These are phyloP conservation scores for Maylandia zebra DNA, from an alignment of 2,113 vertebrate species.

Conservation along the genomic window DNA sequence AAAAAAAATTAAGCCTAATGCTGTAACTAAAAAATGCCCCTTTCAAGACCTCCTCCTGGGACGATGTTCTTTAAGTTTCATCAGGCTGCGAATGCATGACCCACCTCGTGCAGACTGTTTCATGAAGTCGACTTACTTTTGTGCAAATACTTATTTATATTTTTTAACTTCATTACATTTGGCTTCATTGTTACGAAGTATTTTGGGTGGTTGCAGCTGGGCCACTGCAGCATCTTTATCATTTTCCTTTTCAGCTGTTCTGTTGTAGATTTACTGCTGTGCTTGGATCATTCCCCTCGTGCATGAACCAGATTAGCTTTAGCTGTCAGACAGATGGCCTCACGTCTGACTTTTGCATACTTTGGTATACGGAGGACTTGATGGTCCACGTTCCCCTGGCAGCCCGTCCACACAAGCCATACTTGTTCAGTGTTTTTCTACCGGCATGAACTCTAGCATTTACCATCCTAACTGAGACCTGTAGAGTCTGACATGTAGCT, in stretches of 20 bases:
- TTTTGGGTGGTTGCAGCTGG: background rate
- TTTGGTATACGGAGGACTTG: fast-evolving
- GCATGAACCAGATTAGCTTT: background rate
- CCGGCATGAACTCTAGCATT: too few relatives aligned
- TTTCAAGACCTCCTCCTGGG: background rate
- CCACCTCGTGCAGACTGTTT: background rate
- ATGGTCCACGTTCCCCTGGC: background rate
- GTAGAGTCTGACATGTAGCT: background rate
- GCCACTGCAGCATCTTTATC: background rate
- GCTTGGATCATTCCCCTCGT: background rate
- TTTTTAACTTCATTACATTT: background rate
- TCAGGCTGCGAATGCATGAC: background rate
- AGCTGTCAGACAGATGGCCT: background rate
- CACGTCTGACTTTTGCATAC: background rate
- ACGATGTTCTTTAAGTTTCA: background rate
- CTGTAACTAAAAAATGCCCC: background rate
- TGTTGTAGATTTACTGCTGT: background rate
- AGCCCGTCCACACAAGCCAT: background rate
- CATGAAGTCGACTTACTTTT: background rate
- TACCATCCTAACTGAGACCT: background rate
- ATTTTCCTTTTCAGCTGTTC: background rate
- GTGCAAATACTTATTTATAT: fast-evolving
- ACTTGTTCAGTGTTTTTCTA: background rate
- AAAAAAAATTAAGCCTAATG: background rate
- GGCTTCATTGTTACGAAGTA: background rate